phyloP scores from a whole-genome alignment of 2,888 invertebrate species.

The Celastrina argiolus region DNA sequence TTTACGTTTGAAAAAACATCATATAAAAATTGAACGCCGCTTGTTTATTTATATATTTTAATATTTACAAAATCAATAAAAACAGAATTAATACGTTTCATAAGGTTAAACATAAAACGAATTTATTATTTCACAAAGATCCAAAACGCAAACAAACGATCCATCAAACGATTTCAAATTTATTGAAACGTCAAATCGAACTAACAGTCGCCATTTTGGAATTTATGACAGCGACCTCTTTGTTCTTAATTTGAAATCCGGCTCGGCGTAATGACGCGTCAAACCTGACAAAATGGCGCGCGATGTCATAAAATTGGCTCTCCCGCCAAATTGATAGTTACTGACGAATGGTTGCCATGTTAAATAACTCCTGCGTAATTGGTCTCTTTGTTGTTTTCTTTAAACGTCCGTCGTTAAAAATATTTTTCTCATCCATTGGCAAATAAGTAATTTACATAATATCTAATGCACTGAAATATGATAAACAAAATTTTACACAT shows the following conservation, averaged over 20 bases:
- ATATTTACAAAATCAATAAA: background rate
- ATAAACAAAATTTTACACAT: too few relatives aligned
- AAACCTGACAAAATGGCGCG: background rate
- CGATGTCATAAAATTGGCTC: constrained; percentile 8
- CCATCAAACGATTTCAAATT: constrained; percentile 1
- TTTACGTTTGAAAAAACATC: too few relatives aligned
- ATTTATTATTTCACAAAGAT: constrained; percentile 8
- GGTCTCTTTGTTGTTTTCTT: background rate
- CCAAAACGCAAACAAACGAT: constrained; percentile 5
- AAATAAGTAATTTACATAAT: too few relatives aligned
- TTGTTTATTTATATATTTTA: too few relatives aligned
- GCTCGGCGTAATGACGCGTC: constrained; percentile 14
- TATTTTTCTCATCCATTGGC: too few relatives aligned
- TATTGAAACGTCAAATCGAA: constrained; percentile 8
- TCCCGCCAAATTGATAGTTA: background rate
- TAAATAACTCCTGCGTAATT: constrained; percentile 4
- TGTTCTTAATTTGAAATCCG: constrained; percentile 10
- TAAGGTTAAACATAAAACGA: background rate
- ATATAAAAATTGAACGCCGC: too few relatives aligned
- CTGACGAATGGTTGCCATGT: background rate
- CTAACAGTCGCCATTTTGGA: background rate
- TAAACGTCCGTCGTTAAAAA: background rate
- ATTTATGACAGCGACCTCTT: constrained; percentile 14
- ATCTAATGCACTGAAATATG: too few relatives aligned
- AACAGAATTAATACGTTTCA: background rate